These are phyloP conservation scores for Cottus gobio DNA, from an alignment of 2,113 vertebrate genomes.

Conservation along the genomic window DNA sequence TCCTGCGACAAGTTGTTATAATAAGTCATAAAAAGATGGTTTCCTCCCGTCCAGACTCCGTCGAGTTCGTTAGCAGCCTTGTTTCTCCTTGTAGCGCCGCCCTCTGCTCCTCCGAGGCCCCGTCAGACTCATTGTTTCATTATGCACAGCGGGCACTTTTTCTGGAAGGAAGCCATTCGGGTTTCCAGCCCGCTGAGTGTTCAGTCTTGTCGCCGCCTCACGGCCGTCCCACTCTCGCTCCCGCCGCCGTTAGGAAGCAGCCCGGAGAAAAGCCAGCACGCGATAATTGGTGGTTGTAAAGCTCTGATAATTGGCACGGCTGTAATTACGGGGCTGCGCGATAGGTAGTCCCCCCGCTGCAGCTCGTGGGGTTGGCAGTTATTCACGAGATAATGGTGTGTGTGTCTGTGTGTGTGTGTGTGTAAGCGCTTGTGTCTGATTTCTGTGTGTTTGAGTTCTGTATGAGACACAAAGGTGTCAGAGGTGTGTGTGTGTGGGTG, in stretches of 20 bases:
- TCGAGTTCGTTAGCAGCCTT: slow-evolving; percentile 5
- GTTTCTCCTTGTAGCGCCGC: background rate
- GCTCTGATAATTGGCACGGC: slow-evolving; percentile 73
- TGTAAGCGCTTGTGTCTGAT: slow-evolving; percentile 11
- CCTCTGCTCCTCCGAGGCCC: no score
- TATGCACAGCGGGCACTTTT: slow-evolving; percentile 47
- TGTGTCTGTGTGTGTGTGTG: slow-evolving; percentile 10
- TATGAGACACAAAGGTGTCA: slow-evolving; percentile 5
- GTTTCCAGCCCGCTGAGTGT: slow-evolving; percentile 26
- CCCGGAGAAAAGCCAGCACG: slow-evolving; percentile 56
- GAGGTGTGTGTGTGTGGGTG: slow-evolving; percentile 23
- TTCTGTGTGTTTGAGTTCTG: slow-evolving; percentile 25
- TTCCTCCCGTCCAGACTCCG: background rate
- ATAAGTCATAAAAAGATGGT: slow-evolving; percentile 5
- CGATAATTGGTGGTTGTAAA: slow-evolving; percentile 76
- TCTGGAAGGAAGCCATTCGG: slow-evolving; percentile 17
- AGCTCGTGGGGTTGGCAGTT: slow-evolving; percentile 54
- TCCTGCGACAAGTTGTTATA: slow-evolving; percentile 7
- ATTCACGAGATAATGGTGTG: slow-evolving; percentile 63
- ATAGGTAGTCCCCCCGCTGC: slow-evolving; percentile 55
- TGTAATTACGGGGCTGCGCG: slow-evolving; percentile 67
- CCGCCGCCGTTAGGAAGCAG: slow-evolving; percentile 53
- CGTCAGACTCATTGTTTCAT: slow-evolving; percentile 48
- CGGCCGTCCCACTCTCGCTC: slow-evolving; percentile 49
- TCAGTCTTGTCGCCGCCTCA: slow-evolving; percentile 24